Evolutionary conservation across 2,888 invertebrate species (phyloP).

Genomic region (Tethea ocularis): DNA sequence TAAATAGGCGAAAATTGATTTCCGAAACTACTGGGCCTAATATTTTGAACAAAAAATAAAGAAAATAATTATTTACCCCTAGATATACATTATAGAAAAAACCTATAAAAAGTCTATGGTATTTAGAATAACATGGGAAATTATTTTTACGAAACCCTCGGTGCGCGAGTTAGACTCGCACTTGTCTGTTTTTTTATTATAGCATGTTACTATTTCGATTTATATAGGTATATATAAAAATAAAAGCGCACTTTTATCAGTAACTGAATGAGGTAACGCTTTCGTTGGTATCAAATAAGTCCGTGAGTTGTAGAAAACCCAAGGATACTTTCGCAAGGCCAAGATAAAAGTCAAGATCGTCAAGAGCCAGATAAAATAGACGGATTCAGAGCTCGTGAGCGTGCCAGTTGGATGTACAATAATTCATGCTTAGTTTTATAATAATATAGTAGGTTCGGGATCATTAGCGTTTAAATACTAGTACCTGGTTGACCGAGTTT

Average conservation of each 20-base stretch:
- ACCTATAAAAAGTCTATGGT: too few relatives aligned
- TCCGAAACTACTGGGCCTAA: too few relatives aligned
- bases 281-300: slow-evolving; percentile 21
- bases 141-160: too few relatives aligned
- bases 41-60: too few relatives aligned
- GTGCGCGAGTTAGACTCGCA: too few relatives aligned
- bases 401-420: slow-evolving; percentile 37
- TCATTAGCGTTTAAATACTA: not conserved
- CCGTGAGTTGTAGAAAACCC: slow-evolving; percentile 42
- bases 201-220: not conserved
- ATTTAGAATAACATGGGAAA: too few relatives aligned
- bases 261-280: not conserved
- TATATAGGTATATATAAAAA: not conserved
- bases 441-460: slow-evolving; percentile 18
- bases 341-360: slow-evolving; percentile 55
- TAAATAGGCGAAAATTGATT: too few relatives aligned
- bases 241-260: not conserved
- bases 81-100: too few relatives aligned
- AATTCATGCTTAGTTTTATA: slow-evolving; percentile 37
- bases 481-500: too few relatives aligned
- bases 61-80: too few relatives aligned
- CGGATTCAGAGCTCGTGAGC: slow-evolving; percentile 45
- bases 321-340: slow-evolving; percentile 42
- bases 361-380: slow-evolving; percentile 60
- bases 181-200: not conserved